Evolutionary conservation across 1,140 invertebrate genomes (phyloP), one percentile per base, ranked within the genome.

Genomic region (Mycetomoellerius zeteki): DNA sequence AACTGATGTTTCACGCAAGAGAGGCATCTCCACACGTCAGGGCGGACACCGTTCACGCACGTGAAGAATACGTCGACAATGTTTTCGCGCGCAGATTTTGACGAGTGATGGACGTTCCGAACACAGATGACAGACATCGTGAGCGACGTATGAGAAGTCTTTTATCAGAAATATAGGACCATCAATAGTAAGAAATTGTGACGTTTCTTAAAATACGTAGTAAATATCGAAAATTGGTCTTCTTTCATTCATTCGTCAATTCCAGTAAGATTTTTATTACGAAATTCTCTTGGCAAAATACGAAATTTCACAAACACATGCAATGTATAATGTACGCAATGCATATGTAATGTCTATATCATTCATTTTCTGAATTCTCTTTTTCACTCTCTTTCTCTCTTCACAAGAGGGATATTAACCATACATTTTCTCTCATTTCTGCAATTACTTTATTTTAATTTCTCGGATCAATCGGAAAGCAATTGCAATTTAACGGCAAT

Each of bases 1-100:
- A 89, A 89, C 58, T 60, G 58, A 84, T 75, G 77, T 76, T 73
- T 21, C 89, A 75, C 80, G 80, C 69, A 43, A 84, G 80, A 73
- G 54, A 30, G 8, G 16, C 21, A 21, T 69, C 73, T 16, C 2
- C 33, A 33, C 33, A 7, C 69, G 24, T 43, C 12, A 24, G 54
- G 67, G n/a, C 76, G 62, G 77, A 64, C 56, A 64, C 37, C 58
- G 62, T 30, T 21, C 69, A 33, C 56, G 69, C 69, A 84, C 80
- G 80, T 69, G 43, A 75, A 30, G 37, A 84, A 84, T 56, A 47
- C 37, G 69, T 84, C 80, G 69, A 73, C 80, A 75, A 75, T 75
- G 69, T 84, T 84, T 84, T 84, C n/a, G 54, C 69, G 80, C 54
- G 56, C 33, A 4, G 54, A 33, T 60, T 52, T 60, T 75, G 69